Percentiles rank a stretch among this genome's conserved stretches.
Evolutionary conservation across 92 coral and sea anemone genomes (phyloP).

Genomic region (Paragorgia papillata): DNA sequence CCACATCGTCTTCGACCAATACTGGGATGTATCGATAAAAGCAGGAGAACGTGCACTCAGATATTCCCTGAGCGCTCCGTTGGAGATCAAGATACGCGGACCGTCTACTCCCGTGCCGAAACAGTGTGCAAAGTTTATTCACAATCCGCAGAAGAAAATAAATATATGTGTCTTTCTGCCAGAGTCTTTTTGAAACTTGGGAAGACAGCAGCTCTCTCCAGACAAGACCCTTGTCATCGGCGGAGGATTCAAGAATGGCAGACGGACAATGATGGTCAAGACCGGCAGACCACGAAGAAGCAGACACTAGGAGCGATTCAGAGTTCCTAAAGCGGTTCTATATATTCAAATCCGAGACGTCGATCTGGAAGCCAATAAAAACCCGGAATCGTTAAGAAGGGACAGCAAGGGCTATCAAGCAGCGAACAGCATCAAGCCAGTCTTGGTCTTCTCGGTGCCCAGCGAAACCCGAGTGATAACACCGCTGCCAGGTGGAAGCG

Average conservation of each 20-base stretch:
- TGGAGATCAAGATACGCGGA: conserved; percentile 51
- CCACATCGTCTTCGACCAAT: conserved; percentile 57
- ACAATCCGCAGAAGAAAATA: conserved; percentile 48
- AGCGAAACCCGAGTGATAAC: conserved; percentile 28
- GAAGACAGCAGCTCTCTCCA: conserved; percentile 37
- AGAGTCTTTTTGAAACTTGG: conserved; percentile 26
- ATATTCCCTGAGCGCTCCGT: conserved; percentile 36
- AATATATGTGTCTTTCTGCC: conserved; percentile 38
- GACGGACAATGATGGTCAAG: conserved; percentile 35
- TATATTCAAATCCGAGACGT: conserved; percentile 3
- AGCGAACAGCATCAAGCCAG: conserved; percentile 47
- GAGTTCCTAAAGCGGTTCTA: neutral
- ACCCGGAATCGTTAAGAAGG: conserved; percentile 46
- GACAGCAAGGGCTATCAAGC: conserved; percentile 26
- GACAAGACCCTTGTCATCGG: conserved; percentile 42
- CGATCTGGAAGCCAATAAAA: conserved; percentile 8
- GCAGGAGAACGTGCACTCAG: conserved; percentile 47
- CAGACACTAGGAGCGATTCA: conserved; percentile 45
- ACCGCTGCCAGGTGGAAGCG: conserved; percentile 32
- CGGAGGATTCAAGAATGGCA: conserved; percentile 52
- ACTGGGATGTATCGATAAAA: conserved; percentile 53
- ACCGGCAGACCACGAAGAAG: conserved; percentile 55
- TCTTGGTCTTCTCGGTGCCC: conserved; percentile 48
- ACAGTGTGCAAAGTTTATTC: conserved; percentile 53
- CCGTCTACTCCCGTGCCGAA: conserved; percentile 56